Conservation (phyloP, 92 coral and sea anemone genomes). For the Palythoa grandiflora region DNA sequence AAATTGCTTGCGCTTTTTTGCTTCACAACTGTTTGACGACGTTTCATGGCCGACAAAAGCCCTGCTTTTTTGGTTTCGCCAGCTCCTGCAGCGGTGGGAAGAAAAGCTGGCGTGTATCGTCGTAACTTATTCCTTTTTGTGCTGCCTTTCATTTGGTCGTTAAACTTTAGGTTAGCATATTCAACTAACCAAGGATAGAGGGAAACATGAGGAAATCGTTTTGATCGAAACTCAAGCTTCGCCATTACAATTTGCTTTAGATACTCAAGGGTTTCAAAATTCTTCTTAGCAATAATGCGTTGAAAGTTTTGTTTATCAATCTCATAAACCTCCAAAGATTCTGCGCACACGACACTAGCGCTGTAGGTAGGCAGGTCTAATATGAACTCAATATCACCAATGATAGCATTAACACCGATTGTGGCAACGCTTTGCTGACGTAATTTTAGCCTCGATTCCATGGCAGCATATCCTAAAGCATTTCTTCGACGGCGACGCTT, state of each 20-base stretch:
- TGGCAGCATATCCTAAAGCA: slow-evolving; percentile 81
- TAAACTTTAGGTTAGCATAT: slow-evolving; percentile 31
- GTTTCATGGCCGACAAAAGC: background rate
- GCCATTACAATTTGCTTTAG: slow-evolving; percentile 66
- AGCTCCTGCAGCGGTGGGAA: background rate
- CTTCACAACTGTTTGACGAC: background rate
- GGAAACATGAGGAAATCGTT: slow-evolving; percentile 64
- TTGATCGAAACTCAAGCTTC: slow-evolving; percentile 59
- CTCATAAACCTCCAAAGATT: slow-evolving; percentile 81
- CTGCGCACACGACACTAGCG: slow-evolving; percentile 83
- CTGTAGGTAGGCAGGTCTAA: slow-evolving; percentile 81
- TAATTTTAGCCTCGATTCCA: slow-evolving; percentile 80
- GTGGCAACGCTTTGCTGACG: slow-evolving; percentile 80
- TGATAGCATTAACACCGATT: slow-evolving; percentile 88
- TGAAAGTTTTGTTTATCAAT: slow-evolving; percentile 81
- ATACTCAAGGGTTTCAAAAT: slow-evolving; percentile 68
- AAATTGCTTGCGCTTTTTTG: background rate
- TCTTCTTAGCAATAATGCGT: slow-evolving; percentile 71
- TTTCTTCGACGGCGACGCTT: slow-evolving; percentile 84
- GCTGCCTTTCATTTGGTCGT: slow-evolving; percentile 5
- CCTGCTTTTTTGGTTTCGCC: background rate
- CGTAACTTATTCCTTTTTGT: background rate
- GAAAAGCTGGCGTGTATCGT: slow-evolving; percentile 5
- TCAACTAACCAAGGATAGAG: slow-evolving; percentile 67
- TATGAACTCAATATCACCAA: slow-evolving; percentile 89